Evolutionary conservation across 2,797 vertebrate species (phyloP), one percentile per base, ranked within the genome.

Genomic region (Channallabes apus): DNA sequence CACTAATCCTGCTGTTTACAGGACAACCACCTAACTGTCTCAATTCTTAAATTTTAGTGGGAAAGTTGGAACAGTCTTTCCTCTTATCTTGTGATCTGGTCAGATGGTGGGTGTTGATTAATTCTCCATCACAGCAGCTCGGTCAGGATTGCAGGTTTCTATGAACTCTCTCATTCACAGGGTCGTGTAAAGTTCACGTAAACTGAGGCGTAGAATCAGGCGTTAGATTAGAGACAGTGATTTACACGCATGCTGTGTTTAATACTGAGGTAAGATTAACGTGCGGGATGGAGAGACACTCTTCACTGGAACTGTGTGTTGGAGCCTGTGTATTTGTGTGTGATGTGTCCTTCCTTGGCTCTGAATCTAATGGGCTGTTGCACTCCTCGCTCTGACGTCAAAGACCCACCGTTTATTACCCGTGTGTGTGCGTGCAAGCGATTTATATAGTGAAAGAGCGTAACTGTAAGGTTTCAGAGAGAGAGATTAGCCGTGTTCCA

Each of bases 371-470:
- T 69, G 32, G 67, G 32, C 32, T 32, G 22, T 69, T 38, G 22
- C 18, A 69, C 67, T 69, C 67, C 67, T 18, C 11, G 67, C 67
- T 69, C 67, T 69, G 67, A 69, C 18, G 67, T 68, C 65, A 35
- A 38, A 35, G 67, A 69, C 32, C 67, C 67, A 38, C 67, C 20
- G 67, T 69, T 38, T 69, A 69, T 69, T 20, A 68, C 17, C 29
- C 1, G 65, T 18, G 64, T 67, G 64, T 68, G 65, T 1, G 38
- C 2, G 46, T 2, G 9, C 46, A 46, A 11, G 46, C 46, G n/a
- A 27, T n/a, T 6, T 29, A 17, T 27, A 29, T 65, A 15, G 64
- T 14, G 14, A 29, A 14, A 29, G 64, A 6, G 27, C 6, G 15
- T 17, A 32, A 18, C 5, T 32, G 67, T 65, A 59, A 18, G 58